A percentile compares a stretch with the other conserved stretches of the same genome.
Evolutionary conservation across 2,113 vertebrate species (phyloP).

Genomic region (Mustelus asterias): DNA sequence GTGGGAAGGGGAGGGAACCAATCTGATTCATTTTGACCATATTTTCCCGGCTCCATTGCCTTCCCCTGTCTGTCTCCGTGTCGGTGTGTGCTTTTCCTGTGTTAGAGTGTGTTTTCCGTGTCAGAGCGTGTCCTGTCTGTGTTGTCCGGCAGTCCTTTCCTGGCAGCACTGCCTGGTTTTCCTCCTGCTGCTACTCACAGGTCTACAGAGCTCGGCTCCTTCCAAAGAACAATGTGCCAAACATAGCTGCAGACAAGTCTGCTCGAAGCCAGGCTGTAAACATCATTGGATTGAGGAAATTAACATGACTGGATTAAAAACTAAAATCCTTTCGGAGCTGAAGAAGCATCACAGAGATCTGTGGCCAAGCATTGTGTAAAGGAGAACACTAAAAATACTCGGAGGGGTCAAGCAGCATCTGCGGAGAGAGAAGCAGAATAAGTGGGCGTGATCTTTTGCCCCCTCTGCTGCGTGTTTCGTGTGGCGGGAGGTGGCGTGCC

Average conservation of each 20-base stretch:
- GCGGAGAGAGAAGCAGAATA: too few species aligned
- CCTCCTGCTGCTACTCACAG: background rate
- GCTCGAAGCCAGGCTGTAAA: background rate
- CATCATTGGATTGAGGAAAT: background rate
- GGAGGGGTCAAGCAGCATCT: background rate
- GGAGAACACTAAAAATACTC: background rate
- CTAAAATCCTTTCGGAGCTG: background rate
- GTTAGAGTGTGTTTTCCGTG: background rate
- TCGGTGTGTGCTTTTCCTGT: background rate
- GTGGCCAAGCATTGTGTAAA: background rate
- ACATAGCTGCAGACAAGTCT: too few species aligned
- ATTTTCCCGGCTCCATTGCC: too few species aligned
- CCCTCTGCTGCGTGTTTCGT: too few species aligned
- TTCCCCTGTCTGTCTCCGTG: background rate
- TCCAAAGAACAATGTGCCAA: background rate
- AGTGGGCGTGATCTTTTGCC: too few species aligned
- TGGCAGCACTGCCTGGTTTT: background rate
- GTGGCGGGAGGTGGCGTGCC: too few species aligned
- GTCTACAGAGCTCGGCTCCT: background rate
- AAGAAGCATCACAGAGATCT: background rate
- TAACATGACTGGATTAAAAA: background rate
- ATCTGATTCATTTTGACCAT: too few species aligned
- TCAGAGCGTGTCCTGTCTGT: background rate
- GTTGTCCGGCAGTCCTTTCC: background rate
- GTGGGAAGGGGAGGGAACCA: too few species aligned